Conservation (phyloP, 64 coral and sea anemone species). For the Actinia equina region DNA sequence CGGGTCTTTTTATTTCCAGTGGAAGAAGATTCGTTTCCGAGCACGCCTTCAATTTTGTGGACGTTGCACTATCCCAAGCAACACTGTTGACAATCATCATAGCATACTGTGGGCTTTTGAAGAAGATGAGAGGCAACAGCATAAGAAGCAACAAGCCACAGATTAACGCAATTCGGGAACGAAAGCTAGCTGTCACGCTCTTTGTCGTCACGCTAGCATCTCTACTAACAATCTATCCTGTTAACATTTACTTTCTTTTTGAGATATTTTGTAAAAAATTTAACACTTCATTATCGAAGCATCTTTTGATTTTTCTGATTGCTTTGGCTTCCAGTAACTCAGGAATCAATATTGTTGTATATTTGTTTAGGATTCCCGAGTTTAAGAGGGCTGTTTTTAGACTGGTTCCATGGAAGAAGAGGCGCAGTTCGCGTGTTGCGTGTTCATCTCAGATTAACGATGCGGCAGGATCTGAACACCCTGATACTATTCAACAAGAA, state of each 20-base stretch:
- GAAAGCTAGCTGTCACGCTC: conserved; percentile 12
- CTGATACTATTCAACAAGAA: neutral
- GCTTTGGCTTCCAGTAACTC: conserved; percentile 10
- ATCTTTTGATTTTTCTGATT: conserved; percentile 10
- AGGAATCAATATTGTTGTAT: conserved; percentile 7
- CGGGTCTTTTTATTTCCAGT: neutral
- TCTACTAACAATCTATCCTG: conserved; percentile 9
- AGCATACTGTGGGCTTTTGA: conserved; percentile 12
- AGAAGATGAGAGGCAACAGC: neutral
- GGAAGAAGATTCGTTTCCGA: neutral
- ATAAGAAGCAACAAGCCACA: conserved; percentile 2
- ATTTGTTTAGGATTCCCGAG: neutral
- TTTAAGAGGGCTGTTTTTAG: neutral
- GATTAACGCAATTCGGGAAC: neutral
- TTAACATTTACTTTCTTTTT: conserved; percentile 12
- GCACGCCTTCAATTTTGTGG: neutral
- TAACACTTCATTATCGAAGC: neutral
- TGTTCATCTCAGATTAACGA: neutral
- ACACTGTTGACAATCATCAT: conserved; percentile 1
- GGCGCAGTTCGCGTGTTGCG: neutral
- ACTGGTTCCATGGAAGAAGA: neutral
- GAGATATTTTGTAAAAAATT: neutral
- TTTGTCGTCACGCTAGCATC: conserved; percentile 13
- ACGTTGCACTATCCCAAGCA: neutral
- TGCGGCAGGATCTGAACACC: neutral